phyloP scores from a whole-genome alignment of 1,140 invertebrate genomes.

The Lordiphosa stackelbergi region DNA sequence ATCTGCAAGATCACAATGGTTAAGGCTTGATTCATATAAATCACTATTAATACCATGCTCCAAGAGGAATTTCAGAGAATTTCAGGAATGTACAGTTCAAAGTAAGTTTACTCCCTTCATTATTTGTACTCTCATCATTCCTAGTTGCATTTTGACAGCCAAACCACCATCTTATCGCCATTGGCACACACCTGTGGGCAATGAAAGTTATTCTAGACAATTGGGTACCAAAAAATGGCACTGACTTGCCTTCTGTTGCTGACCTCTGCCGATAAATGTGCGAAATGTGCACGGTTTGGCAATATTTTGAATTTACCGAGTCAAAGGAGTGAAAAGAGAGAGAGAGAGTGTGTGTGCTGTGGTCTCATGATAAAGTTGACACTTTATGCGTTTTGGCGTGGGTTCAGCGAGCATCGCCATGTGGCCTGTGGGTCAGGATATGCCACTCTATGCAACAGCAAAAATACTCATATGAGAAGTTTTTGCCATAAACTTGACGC shows the following conservation, averaged over 20 bases:
- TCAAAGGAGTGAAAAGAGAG: not conserved
- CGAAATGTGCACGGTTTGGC: constrained; percentile 37
- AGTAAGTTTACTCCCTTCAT: too few species aligned
- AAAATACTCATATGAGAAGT: constrained; percentile 8
- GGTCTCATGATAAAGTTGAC: constrained; percentile 54
- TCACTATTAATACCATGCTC: too few species aligned
- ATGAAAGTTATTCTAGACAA: constrained; percentile 15
- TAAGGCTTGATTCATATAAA: too few species aligned
- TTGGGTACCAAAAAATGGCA: constrained; percentile 1
- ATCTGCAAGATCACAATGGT: too few species aligned
- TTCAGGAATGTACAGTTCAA: too few species aligned
- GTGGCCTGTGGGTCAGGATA: constrained; percentile 25
- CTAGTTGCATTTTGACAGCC: too few species aligned
- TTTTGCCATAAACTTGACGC: constrained; percentile 3
- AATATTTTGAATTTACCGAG: constrained; percentile 29
- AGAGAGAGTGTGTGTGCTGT: constrained; percentile 18
- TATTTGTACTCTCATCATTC: too few species aligned
- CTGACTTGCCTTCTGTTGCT: not conserved
- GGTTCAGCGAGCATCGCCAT: constrained; percentile 15
- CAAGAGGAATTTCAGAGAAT: too few species aligned
- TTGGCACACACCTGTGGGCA: not conserved
- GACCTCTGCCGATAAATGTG: constrained; percentile 40
- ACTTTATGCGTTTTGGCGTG: constrained; percentile 51
- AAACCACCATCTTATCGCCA: too few species aligned
- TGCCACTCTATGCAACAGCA: constrained; percentile 4